Base-by-base conservation (phyloP, 2,113 vertebrate genomes). In the Vulpes vulpes region DNA sequence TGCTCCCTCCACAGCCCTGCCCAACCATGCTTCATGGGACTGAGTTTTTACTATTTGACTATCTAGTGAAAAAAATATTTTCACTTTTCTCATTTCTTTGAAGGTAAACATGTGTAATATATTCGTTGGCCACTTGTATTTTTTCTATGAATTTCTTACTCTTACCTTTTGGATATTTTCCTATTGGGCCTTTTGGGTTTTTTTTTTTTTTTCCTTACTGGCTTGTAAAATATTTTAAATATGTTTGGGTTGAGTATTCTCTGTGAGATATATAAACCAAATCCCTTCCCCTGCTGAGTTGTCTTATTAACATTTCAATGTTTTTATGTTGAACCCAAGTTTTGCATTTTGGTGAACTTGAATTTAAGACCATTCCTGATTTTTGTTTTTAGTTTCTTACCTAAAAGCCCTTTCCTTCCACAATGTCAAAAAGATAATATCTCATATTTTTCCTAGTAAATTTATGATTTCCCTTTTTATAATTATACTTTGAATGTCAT, bases 111-210 rank as follows among this genome's bases (percentile, higher is more conserved):
- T 6, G 84, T 87, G 57, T 14, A 32, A 32, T 43, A 7, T 53
- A 81, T 57, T 27, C 69, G 3, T 59, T 89, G 57, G 14, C 3
- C n/a, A 59, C 64, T 85, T 96, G 9, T 55, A 14, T 43, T 81
- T 89, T 88, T 89, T 89, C 23, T 49, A 49, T 49, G 8, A 51
- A 22, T 17, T 25, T 32, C 14, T 88, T 60, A 67, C 27, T 96
- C 19, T 94, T 57, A 96, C 23, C 25, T 79, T 80, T 30, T 51
- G n/a, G 84, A 38, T 38, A 62, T 57, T 95, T 96, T 95, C 49
- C 64, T 85, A 19, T 6, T 83, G 30, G 30, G 22, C 19, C 2
- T 2, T 91, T 80, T 92, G 64, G 5, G 5, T 16, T 27, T 89
- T 35, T 35, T 35, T 84, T 43, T 80, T 62, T 62, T 49, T 32